Base-by-base conservation (phyloP, 2,888 invertebrate genomes). In the Pollenia angustigena region DNA sequence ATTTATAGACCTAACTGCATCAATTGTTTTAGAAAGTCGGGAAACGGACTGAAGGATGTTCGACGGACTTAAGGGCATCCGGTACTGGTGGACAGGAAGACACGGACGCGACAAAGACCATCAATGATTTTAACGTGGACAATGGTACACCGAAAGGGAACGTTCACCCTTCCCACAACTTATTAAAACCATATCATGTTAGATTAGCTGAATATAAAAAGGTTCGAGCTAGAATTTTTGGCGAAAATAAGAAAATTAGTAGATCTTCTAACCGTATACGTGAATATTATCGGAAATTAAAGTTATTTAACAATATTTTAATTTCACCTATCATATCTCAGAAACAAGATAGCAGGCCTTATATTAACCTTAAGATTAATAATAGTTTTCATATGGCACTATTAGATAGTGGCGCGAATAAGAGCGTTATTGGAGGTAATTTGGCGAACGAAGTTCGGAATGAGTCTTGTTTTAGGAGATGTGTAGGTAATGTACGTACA, bases 11-110 rank as follows among this genome's bases (percentile, higher is more conserved):
- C 60, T n/a, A 40, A 32, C 40, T 60, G 60, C n/a, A 4, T 42
- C 60, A 42, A 60, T 14, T 60, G 60, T 42, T 10, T 8, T 9
- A 60, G 14, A n/a, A 32, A 42, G 60, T 9, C 14, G 60, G 42
- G 60, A 60, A 60, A 60, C 60, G 42, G 60, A 40, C 42, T 2
- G 60, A 60, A 40, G 60, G 60, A 60, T 60, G 60, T 40, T 42
- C 60, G 40, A 32, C 60, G 60, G 42, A 40, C 60, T n/a, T 40
- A 7, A 32, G 42, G n/a, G n/a, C 60, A 60, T 60, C 60, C 60
- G 7, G 11, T 40, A 42, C 40, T 14, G n/a, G 14, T 7, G n/a
- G n/a, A 60, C 32, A 32, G 7, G 7, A 32, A n/a, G n/a, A 60
- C n/a, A 16, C 60, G 60, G 42, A 18, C 4, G 4, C 2, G 2